Conservation (phyloP, 2,888 invertebrate genomes). For the Patella ulyssiponensis region DNA sequence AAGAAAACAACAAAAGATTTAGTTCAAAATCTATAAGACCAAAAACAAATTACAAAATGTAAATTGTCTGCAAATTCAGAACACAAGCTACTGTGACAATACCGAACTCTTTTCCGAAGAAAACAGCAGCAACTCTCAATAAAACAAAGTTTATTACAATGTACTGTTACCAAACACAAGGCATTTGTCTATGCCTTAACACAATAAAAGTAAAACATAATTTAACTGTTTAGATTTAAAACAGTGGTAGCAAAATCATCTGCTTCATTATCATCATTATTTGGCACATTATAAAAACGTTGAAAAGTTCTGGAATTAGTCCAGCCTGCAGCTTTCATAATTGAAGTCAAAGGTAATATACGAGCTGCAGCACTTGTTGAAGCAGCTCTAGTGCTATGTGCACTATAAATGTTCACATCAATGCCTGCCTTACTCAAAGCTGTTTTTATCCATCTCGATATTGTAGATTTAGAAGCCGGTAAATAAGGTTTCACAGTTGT, state of each 20-base stretch:
- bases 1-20: neutral
- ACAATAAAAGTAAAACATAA: too few species aligned
- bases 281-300: neutral
- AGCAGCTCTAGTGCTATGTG: neutral
- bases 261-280: neutral
- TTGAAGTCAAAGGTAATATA: neutral
- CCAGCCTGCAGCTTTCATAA: neutral
- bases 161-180: too few species aligned
- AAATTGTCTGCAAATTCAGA: too few species aligned
- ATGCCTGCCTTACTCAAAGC: neutral
- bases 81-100: too few species aligned
- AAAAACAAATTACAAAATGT: too few species aligned
- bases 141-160: too few species aligned
- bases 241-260: neutral
- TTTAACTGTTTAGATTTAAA: neutral
- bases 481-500: neutral
- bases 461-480: neutral
- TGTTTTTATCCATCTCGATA: neutral
- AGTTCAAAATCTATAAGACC: too few species aligned
- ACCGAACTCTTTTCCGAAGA: too few species aligned
- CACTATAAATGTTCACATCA: neutral
- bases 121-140: too few species aligned
- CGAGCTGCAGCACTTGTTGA: neutral
- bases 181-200: too few species aligned
- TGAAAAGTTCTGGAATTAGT: neutral